Evolutionary conservation across 2,113 vertebrate species (phyloP).

Genomic region (Puffinus mauretanicus): DNA sequence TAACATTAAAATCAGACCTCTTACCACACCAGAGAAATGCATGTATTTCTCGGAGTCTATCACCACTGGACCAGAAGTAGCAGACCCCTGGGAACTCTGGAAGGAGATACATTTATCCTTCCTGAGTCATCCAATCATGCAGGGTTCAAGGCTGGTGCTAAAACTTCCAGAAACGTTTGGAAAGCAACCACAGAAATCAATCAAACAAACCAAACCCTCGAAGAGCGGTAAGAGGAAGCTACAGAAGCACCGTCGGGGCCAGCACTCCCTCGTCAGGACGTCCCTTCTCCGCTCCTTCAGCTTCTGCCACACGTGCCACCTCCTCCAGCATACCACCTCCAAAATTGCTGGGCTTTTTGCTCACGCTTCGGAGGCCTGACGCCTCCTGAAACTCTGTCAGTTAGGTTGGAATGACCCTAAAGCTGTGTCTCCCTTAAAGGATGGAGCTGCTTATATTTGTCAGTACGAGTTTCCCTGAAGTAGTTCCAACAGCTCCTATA

Average conservation of each 20-base stretch:
- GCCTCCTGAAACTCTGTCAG: neutral
- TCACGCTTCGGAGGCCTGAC: neutral
- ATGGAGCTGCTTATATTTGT: neutral
- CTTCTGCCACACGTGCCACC: neutral
- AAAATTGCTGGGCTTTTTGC: neutral
- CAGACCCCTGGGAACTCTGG: neutral
- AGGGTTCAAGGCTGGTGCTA: neutral
- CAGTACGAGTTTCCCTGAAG: neutral
- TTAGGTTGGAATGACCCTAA: neutral
- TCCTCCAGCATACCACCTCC: neutral
- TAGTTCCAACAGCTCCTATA: neutral
- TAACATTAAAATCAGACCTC: neutral
- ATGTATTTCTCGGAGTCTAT: neutral
- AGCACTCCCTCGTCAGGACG: rapidly evolving
- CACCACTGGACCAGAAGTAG: neutral
- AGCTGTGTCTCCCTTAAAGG: neutral
- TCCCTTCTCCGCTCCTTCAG: neutral
- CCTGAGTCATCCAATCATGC: neutral
- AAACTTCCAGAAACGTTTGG: neutral
- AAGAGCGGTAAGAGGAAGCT: neutral
- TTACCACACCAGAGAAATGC: neutral
- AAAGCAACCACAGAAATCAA: neutral
- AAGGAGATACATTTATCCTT: neutral
- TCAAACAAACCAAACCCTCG: neutral
- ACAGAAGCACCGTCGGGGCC: neutral